phyloP scores from a whole-genome alignment of 2,113 vertebrate species.

The Etheostoma spectabile region DNA sequence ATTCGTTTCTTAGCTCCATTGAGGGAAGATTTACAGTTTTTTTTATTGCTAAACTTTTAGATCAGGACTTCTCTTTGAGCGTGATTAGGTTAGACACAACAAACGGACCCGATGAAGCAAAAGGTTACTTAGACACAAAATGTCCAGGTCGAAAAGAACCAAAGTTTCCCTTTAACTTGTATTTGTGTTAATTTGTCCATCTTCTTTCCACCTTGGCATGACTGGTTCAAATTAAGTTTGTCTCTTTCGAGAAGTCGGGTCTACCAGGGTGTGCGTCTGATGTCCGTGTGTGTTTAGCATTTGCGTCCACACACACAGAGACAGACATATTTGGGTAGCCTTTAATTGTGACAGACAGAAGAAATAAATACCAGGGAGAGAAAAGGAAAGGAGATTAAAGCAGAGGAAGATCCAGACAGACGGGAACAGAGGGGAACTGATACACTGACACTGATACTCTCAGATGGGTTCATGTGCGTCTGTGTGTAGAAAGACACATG shows the following conservation, averaged over 20 bases:
- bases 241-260: neutral
- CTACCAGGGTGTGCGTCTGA: neutral
- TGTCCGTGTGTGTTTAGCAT: constrained; percentile 3
- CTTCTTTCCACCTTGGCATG: neutral
- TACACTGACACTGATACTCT: constrained; percentile 41
- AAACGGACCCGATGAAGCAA: no score
- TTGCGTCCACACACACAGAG: constrained; percentile 4
- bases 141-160: no score
- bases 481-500: constrained; percentile 12
- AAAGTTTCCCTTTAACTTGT: neutral
- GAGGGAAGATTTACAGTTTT: no score
- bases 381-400: constrained; percentile 61
- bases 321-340: constrained; percentile 20
- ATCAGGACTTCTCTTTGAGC: no score
- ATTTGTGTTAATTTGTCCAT: neutral
- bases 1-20: no score
- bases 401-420: constrained; percentile 55
- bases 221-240: constrained; percentile 20
- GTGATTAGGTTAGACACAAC: no score
- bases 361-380: constrained; percentile 29
- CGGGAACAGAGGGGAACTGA: constrained; percentile 43
- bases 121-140: no score
- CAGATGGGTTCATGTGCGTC: constrained; percentile 34
- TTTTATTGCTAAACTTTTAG: no score
- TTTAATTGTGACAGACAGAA: constrained; percentile 54